Base-by-base conservation (phyloP, 2,888 invertebrate genomes). In the Lasioglossum vierecki region DNA sequence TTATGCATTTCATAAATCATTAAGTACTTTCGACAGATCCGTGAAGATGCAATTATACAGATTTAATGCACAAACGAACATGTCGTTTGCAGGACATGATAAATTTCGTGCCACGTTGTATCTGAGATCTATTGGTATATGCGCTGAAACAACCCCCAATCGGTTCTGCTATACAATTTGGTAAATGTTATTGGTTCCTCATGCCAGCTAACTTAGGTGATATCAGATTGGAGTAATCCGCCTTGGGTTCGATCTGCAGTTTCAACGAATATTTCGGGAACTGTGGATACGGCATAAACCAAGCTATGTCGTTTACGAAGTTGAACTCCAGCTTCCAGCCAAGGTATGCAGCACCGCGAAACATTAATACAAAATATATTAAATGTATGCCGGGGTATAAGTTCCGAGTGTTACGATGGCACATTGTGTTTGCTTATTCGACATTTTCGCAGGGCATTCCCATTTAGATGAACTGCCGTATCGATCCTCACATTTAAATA, bases 211-310 rank as follows among this genome's bases (percentile, higher is more conserved):
- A 84, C 76, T 76, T 88, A 88, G 82, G 73, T 82, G 82, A 66
- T 90, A 90, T 90, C 89, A 85, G 88, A 90, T 88, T 83, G 86
- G 84, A 89, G 84, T 87, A 84, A 79, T 79, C 74, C 77, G 73
- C 71, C 77, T 79, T 75, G 79, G 75, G 68, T 89, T 83, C 84
- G 57, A 79, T 78, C 76, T 79, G 78, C 81, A 85, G 77, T 89
- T 88, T 83, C 83, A 63, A 78, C 85, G 83, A 85, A 89, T 90
- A 84, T 85, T 87, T 88, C 81, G 72, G 49, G 85, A 83, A 88
- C 85, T 79, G 79, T 75, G 76, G 77, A 73, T 77, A 71, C 79
- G 22, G 72, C 79, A 83, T 82, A 87, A 87, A 86, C 82, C 73
- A 76, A 74, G 57, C 74, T 80, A 79, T 80, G 76, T 77, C 83